phyloP scores from a whole-genome alignment of 2,797 vertebrate species.

The Perodicticus potto region DNA sequence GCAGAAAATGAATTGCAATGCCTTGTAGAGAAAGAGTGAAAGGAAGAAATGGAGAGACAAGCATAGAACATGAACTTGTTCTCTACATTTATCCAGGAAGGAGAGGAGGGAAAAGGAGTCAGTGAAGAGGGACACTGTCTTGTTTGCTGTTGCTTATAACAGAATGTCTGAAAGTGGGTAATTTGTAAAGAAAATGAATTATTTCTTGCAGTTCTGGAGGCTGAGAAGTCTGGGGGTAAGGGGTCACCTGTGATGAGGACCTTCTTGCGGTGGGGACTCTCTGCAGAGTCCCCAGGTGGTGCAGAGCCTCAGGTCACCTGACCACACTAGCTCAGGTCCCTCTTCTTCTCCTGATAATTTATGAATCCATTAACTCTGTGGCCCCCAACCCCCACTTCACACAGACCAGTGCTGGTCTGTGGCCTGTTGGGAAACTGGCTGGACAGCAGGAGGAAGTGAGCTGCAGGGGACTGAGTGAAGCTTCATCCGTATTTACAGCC shows the following conservation, averaged over 20 bases:
- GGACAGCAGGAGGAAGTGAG: no score
- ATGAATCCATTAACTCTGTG: neutral
- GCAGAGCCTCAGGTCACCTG: neutral
- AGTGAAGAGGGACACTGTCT: neutral
- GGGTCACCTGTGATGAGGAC: neutral
- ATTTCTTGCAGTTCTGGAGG: neutral
- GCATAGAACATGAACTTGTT: neutral
- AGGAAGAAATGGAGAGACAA: slow-evolving; percentile 21
- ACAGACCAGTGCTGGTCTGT: no score
- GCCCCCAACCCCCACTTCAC: no score
- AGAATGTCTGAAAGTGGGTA: neutral
- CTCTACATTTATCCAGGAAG: neutral
- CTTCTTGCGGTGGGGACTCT: neutral
- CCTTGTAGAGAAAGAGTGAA: neutral
- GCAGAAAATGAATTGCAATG: slow-evolving; percentile 23
- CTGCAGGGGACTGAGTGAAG: no score
- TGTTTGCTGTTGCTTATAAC: neutral
- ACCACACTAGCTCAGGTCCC: neutral
- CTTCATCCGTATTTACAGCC: no score
- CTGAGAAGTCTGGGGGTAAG: neutral
- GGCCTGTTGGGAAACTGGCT: no score
- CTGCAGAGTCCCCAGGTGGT: neutral
- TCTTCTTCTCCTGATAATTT: neutral
- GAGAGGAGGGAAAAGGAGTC: neutral
- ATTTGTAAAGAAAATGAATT: neutral